Evolutionary conservation across 2,888 invertebrate genomes (phyloP).

Genomic region (Zhuqinia jingwanae): DNA sequence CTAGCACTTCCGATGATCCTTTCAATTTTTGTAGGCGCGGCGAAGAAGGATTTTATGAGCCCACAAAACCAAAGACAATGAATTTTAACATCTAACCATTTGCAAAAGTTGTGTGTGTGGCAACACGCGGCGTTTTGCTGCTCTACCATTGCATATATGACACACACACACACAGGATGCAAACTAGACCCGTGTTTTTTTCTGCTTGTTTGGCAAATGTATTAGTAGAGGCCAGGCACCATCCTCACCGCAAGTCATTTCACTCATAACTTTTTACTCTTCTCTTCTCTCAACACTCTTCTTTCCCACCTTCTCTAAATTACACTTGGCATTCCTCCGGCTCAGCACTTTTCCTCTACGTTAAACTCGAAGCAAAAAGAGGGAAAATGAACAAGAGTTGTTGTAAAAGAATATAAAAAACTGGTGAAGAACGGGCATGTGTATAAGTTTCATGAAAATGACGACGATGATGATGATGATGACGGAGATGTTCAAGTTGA

Average conservation of each 20-base stretch:
- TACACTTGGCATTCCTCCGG: constrained; percentile 58
- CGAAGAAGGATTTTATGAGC: constrained; percentile 63
- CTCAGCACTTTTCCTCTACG: constrained; percentile 58
- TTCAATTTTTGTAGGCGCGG: constrained; percentile 22
- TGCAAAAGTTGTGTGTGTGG: constrained; percentile 61
- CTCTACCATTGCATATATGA: too few species aligned
- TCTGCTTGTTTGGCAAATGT: not conserved
- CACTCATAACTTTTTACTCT: constrained; percentile 48
- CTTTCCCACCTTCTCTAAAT: constrained; percentile 47
- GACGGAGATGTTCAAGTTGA: not conserved
- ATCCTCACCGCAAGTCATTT: constrained; percentile 16
- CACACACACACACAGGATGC: too few species aligned
- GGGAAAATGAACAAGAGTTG: not conserved
- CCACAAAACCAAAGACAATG: constrained; percentile 70
- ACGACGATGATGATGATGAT: not conserved
- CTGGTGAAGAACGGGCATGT: constrained; percentile 20
- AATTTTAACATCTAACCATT: constrained; percentile 69
- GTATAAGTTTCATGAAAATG: too few species aligned
- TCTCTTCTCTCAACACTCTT: not conserved
- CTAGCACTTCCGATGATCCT: constrained; percentile 48
- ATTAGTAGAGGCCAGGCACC: not conserved
- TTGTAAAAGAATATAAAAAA: not conserved
- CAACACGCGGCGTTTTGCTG: constrained; percentile 25
- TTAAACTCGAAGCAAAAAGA: constrained; percentile 22
- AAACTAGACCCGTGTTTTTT: too few species aligned